Evolutionary conservation across 2,797 vertebrate species (phyloP).

Genomic region (Rallus crepitans): DNA sequence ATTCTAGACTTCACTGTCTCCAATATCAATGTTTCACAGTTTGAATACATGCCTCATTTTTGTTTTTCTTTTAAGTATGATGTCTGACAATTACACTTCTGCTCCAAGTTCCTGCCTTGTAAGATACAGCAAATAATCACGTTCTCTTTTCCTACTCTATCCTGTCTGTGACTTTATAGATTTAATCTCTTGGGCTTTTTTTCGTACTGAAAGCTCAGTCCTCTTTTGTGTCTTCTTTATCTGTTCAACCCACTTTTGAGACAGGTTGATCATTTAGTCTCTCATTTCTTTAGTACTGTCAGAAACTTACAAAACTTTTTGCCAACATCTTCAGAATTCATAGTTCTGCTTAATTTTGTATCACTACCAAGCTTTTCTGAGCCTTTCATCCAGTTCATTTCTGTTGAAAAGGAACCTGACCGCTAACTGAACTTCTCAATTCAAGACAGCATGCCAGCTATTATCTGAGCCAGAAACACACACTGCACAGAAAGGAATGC

Average conservation of each 20-base stretch:
- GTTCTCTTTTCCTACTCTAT: neutral
- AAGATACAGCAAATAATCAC: neutral
- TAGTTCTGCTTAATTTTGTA: neutral
- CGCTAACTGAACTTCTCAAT: neutral
- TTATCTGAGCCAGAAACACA: neutral
- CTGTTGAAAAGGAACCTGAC: constrained; percentile 1
- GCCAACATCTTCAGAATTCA: neutral
- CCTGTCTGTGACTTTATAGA: neutral
- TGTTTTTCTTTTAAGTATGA: neutral
- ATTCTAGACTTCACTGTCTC: neutral
- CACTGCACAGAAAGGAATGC: neutral
- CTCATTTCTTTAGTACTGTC: neutral
- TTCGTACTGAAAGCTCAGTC: neutral
- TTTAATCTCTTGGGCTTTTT: rapidly evolving
- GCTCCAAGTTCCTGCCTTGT: neutral
- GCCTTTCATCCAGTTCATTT: neutral
- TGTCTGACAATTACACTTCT: neutral
- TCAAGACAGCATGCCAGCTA: neutral
- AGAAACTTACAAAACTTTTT: neutral
- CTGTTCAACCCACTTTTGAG: neutral
- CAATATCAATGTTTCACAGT: neutral
- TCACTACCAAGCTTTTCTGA: neutral
- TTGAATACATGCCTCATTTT: neutral
- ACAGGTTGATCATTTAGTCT: neutral
- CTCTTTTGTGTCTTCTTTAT: neutral